Conservation (phyloP, 2,888 invertebrate genomes). For the Plagodis pulveraria region DNA sequence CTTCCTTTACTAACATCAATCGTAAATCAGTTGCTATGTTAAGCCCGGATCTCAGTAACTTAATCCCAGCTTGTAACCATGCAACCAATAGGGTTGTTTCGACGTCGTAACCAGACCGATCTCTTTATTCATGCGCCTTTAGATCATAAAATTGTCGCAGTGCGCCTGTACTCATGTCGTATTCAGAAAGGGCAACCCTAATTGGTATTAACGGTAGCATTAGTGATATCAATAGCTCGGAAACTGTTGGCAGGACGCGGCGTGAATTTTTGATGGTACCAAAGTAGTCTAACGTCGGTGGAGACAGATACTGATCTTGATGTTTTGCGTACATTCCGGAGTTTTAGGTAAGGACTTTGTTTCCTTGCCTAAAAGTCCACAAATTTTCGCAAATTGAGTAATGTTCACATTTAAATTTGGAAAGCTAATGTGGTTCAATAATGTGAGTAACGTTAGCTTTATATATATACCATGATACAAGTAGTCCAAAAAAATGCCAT, state of each 20-base stretch:
- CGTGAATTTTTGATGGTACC: constrained; percentile 30
- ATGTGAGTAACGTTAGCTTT: no score
- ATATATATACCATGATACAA: no score
- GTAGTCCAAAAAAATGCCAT: no score
- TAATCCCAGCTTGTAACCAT: background rate
- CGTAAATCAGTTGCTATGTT: no score
- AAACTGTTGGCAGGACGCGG: constrained; percentile 27
- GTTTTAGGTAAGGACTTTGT: no score
- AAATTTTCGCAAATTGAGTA: no score
- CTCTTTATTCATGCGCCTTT: constrained; percentile 16
- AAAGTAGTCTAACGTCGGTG: background rate
- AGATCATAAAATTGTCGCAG: constrained; percentile 46
- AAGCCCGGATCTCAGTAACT: no score
- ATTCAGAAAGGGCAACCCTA: constrained; percentile 51
- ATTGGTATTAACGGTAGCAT: constrained; percentile 52
- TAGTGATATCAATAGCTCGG: constrained; percentile 43
- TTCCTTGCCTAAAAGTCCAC: no score
- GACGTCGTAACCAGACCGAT: constrained; percentile 7
- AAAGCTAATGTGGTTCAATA: no score
- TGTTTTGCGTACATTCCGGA: background rate
- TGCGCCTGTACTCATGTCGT: constrained; percentile 51
- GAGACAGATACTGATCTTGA: constrained; percentile 15
- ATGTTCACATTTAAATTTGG: no score
- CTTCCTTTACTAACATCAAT: no score
- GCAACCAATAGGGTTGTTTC: constrained; percentile 9